Evolutionary conservation across 2,797 vertebrate genomes (phyloP).

Genomic region (Chelmon rostratus): DNA sequence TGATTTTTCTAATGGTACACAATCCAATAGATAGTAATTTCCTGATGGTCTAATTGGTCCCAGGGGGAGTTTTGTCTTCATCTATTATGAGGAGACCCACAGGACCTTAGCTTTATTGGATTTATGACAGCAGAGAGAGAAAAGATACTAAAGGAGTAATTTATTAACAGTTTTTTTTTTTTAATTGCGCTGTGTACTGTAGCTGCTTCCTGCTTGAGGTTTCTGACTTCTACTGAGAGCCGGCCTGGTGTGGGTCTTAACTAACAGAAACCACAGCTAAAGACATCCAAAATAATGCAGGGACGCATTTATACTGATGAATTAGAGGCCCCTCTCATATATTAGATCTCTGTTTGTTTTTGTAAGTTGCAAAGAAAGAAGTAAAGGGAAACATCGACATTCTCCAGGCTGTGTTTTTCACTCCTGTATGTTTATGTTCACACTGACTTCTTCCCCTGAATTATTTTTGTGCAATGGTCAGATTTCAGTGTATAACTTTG

Average conservation of each 20-base stretch:
- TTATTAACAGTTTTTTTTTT: constrained; percentile 72
- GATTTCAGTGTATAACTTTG: constrained; percentile 7
- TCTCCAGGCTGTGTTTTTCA: no score
- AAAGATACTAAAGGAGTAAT: constrained; percentile 79
- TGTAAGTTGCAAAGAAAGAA: no score
- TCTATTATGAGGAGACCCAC: constrained; percentile 75
- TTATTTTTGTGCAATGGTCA: neutral
- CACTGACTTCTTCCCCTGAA: neutral
- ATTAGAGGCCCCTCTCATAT: neutral
- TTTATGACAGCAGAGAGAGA: constrained; percentile 83
- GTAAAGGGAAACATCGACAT: no score
- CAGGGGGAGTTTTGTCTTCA: constrained; percentile 75
- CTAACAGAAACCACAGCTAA: constrained; percentile 26
- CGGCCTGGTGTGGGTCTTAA: neutral
- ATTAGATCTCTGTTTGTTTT: no score
- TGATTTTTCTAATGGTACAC: constrained; percentile 68
- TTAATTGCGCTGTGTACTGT: constrained; percentile 64
- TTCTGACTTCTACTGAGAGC: constrained; percentile 35
- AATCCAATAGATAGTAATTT: constrained; percentile 78
- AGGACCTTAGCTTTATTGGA: constrained; percentile 79
- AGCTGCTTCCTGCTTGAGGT: constrained; percentile 50
- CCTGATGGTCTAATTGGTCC: constrained; percentile 83
- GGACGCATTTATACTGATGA: constrained; percentile 20
- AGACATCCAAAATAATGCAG: constrained; percentile 30
- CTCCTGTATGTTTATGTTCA: no score